Evolutionary conservation across 2,888 invertebrate species (phyloP).

Genomic region (Cosmia pyralina): DNA sequence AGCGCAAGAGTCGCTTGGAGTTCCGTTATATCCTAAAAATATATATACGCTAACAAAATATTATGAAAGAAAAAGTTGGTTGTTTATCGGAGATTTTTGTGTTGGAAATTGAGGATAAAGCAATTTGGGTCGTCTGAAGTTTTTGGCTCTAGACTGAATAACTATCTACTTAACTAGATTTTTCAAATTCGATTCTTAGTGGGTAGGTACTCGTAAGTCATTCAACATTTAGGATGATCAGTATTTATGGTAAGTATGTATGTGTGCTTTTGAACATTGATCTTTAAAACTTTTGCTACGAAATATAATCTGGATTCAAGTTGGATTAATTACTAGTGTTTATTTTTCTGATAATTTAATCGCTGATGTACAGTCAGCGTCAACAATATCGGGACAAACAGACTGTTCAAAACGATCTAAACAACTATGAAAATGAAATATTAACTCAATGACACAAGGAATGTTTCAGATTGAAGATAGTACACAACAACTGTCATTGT

Average conservation of each 20-base stretch:
- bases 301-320: background rate
- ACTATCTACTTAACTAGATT: background rate
- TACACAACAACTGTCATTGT: too few species aligned
- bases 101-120: background rate
- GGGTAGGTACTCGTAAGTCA: too few species aligned
- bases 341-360: background rate
- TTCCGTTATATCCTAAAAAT: slow-evolving; percentile 19
- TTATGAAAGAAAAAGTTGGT: slow-evolving; percentile 2
- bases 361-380: background rate
- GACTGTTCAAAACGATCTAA: too few species aligned
- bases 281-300: background rate
- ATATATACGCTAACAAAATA: slow-evolving; percentile 10
- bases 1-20: slow-evolving; percentile 30
- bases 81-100: slow-evolving; percentile 11
- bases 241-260: background rate
- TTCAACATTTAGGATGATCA: background rate
- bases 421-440: too few species aligned
- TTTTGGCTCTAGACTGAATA: background rate
- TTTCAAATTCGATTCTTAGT: background rate
- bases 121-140: background rate
- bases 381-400: too few species aligned
- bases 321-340: background rate
- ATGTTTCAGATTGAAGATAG: too few species aligned
- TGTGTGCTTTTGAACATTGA: background rate
- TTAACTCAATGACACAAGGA: too few species aligned